Evolutionary conservation across 2,888 invertebrate genomes (phyloP).

Genomic region (Uropetala carovei): DNA sequence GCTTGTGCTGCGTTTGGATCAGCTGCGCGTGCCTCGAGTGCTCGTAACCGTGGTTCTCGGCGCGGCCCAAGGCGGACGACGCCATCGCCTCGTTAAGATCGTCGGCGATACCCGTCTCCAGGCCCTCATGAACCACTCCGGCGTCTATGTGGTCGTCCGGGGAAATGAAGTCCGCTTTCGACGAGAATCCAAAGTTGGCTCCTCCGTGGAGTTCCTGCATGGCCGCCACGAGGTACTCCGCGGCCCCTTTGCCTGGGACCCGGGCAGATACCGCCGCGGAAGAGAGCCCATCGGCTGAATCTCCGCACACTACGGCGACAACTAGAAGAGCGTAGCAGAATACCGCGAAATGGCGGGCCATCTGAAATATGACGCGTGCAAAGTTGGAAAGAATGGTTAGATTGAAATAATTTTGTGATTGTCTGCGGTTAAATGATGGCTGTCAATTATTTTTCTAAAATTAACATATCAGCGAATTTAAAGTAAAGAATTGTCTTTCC

Average conservation of each 20-base stretch:
- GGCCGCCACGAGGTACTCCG: neutral
- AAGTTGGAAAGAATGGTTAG: too few relatives aligned
- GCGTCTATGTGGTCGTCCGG: constrained; percentile 51
- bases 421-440: too few relatives aligned
- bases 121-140: constrained; percentile 6
- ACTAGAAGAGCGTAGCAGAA: neutral
- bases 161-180: constrained; percentile 35
- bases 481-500: too few relatives aligned
- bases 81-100: neutral
- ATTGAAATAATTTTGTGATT: too few relatives aligned
- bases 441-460: too few relatives aligned
- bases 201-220: neutral
- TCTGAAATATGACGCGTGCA: neutral
- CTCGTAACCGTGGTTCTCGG: neutral
- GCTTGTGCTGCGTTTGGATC: constrained; percentile 36
- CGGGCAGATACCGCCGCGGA: neutral
- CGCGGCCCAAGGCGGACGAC: neutral
- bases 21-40: constrained; percentile 35
- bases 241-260: neutral
- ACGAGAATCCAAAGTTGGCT: constrained; percentile 22
- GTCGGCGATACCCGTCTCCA: neutral
- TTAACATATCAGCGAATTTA: too few relatives aligned
- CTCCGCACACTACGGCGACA: too few relatives aligned
- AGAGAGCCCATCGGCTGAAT: neutral
- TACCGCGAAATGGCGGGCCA: neutral